phyloP scores from a whole-genome alignment of 2,888 invertebrate genomes.

The Lapara coniferarum region DNA sequence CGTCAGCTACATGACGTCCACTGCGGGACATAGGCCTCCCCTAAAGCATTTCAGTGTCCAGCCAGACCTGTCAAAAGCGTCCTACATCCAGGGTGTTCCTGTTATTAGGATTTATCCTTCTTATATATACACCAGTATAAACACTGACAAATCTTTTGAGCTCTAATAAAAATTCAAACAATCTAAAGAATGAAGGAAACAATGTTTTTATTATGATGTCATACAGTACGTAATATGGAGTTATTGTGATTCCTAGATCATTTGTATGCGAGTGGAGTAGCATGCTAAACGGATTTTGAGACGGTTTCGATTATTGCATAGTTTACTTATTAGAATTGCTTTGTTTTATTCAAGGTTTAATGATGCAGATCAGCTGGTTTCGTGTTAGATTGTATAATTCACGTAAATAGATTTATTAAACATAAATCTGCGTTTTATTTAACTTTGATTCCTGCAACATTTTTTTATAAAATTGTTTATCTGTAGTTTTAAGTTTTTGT shows the following conservation, averaged over 20 bases:
- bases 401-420: too few species aligned
- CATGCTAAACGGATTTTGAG: constrained; percentile 11
- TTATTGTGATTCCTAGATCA: constrained; percentile 6
- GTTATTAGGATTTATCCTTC: not conserved
- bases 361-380: not conserved
- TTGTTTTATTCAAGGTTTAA: not conserved
- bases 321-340: not conserved
- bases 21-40: too few species aligned
- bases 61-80: too few species aligned
- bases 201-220: constrained; percentile 11
- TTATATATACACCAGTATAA: not conserved
- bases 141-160: too few species aligned
- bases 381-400: too few species aligned
- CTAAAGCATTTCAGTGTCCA: too few species aligned
- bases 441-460: too few species aligned
- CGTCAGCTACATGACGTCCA: too few species aligned
- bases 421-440: too few species aligned
- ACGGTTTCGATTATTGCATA: not conserved
- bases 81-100: too few species aligned
- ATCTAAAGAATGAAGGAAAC: constrained; percentile 18
- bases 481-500: too few species aligned
- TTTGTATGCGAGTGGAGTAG: constrained; percentile 2
- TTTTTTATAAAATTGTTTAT: too few species aligned
- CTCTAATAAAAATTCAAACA: not conserved
- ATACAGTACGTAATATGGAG: constrained; percentile 7